These are phyloP conservation scores for Hydroisotoma schaefferi DNA, from an alignment of 2,888 invertebrate species.

Conservation along the genomic window DNA sequence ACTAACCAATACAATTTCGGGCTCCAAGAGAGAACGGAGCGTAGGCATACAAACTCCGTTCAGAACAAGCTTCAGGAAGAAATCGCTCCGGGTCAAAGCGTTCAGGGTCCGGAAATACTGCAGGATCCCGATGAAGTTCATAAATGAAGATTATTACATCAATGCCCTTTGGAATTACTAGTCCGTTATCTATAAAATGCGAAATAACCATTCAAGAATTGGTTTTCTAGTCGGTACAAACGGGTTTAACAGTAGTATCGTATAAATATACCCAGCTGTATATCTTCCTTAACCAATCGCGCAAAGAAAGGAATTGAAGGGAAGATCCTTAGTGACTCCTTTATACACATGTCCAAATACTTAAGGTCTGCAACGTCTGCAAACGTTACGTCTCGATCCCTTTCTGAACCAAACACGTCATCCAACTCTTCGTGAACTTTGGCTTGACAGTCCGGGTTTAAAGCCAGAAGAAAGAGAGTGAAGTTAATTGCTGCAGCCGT, in stretches of 20 bases:
- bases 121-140: constrained; percentile 54
- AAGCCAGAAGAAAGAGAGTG: constrained; percentile 7
- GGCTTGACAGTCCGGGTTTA: constrained; percentile 1
- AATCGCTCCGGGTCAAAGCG: constrained; percentile 57
- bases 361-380: constrained; percentile 3
- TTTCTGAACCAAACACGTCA: not conserved
- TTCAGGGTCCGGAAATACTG: constrained; percentile 55
- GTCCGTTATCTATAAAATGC: constrained; percentile 10
- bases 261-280: constrained; percentile 8
- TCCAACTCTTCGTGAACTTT: constrained; percentile 12
- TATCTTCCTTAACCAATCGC: not conserved
- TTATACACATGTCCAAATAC: constrained; percentile 13
- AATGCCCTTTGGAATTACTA: constrained; percentile 1
- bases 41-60: constrained; percentile 53
- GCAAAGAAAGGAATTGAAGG: not conserved
- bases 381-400: not conserved
- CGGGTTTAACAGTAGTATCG: no score
- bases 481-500: constrained; percentile 5
- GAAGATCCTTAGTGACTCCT: constrained; percentile 6
- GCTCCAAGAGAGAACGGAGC: constrained; percentile 53
- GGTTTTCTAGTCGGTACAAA: no score
- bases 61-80: constrained; percentile 52
- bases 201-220: no score
- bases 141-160: not conserved
- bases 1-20: constrained; percentile 36